A percentile compares a stretch with the other conserved stretches of the same genome.
Evolutionary conservation across 64 coral and sea anemone genomes (phyloP).

Genomic region (Hydrozoanthus tunicans): DNA sequence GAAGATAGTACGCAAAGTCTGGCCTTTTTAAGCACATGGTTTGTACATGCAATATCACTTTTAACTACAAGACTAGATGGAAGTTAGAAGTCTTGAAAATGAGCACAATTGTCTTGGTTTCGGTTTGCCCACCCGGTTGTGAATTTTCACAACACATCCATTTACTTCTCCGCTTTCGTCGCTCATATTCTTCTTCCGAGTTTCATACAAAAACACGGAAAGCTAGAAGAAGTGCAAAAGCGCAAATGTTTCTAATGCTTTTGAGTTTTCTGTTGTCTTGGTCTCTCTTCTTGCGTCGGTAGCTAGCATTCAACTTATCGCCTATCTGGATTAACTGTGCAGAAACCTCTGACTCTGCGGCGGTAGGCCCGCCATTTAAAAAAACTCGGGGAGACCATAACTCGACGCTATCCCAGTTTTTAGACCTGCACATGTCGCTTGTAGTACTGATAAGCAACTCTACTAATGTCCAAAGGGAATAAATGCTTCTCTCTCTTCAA

Average conservation of each 20-base stretch:
- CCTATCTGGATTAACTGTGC: slow-evolving; percentile 33
- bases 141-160: not conserved
- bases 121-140: slow-evolving; percentile 14
- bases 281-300: slow-evolving; percentile 28
- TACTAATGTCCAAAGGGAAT: not conserved
- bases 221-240: slow-evolving; percentile 26
- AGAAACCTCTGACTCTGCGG: slow-evolving; percentile 11
- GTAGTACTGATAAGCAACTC: not conserved
- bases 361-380: slow-evolving; percentile 3
- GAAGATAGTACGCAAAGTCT: not conserved
- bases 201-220: slow-evolving; percentile 49
- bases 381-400: not conserved
- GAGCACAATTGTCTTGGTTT: slow-evolving; percentile 4
- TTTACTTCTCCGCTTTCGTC: not conserved
- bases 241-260: slow-evolving; percentile 39
- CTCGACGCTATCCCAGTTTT: not conserved
- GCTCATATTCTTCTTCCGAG: not conserved
- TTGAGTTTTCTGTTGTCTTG: slow-evolving; percentile 23
- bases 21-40: slow-evolving; percentile 28
- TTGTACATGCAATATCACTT: slow-evolving; percentile 27
- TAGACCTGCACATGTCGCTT: slow-evolving; percentile 8
- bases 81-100: slow-evolving; percentile 39
- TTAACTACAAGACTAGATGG: slow-evolving; percentile 56
- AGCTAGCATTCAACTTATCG: slow-evolving; percentile 39
- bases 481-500: not conserved